These are phyloP conservation scores for Arge pagana DNA, from an alignment of 2,888 invertebrate species.

Conservation along the genomic window DNA sequence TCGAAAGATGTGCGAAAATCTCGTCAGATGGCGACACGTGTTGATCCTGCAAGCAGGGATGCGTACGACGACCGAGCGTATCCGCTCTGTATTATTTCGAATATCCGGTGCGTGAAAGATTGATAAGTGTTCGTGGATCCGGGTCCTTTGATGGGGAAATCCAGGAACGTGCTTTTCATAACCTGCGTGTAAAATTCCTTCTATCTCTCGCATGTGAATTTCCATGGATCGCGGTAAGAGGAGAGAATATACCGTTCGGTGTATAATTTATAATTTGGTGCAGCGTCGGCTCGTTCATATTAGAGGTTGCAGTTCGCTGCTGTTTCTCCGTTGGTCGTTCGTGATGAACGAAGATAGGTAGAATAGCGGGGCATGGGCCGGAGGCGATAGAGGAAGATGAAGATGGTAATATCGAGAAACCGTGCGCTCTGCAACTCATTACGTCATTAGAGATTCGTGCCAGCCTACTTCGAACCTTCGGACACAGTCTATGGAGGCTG, in stretches of 20 bases:
- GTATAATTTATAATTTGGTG: conserved; percentile 20
- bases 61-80: too few species aligned
- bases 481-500: too few species aligned
- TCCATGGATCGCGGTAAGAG: not conserved
- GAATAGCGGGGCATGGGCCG: not conserved
- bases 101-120: too few species aligned
- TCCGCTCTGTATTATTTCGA: too few species aligned
- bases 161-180: too few species aligned
- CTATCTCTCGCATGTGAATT: not conserved
- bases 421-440: conserved; percentile 22
- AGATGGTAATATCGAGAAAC: conserved; percentile 4
- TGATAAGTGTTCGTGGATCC: too few species aligned
- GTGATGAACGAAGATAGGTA: not conserved
- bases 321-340: not conserved
- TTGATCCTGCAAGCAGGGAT: too few species aligned
- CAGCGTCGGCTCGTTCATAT: conserved; percentile 20
- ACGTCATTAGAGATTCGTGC: conserved; percentile 26
- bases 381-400: not conserved
- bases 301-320: conserved; percentile 5
- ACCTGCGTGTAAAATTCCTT: too few species aligned
- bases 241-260: not conserved
- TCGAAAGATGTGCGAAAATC: conserved; percentile 9
- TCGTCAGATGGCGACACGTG: conserved; percentile 17
- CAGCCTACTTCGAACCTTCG: conserved; percentile 26
- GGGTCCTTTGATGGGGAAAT: too few species aligned